Evolutionary conservation across 2,888 invertebrate genomes (phyloP), one percentile per base, ranked within the genome.

Genomic region (Ochropleura leucogaster): DNA sequence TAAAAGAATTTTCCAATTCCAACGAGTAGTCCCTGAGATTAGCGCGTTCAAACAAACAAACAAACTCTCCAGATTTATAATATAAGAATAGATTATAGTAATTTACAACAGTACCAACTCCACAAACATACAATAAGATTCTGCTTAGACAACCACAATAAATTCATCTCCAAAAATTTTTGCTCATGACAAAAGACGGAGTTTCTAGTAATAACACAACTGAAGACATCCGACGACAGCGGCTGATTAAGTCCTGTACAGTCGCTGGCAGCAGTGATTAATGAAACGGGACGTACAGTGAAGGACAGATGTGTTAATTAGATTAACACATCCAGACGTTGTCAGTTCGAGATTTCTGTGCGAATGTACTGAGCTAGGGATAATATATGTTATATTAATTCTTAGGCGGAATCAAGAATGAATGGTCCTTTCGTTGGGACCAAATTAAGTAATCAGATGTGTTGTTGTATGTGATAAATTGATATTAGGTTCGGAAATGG

Each of bases 261-360:
- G 83, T 68, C 74, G 74, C 71, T 70, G 85, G 86, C 88, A 86
- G 90, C 88, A 88, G 90, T 93, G 93, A 94, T 93, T 94, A 94
- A 94, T 94, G 93, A 89, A 90, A 90, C 89, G 83, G 83, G 87
- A 89, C 86, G 87, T 85, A 89, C 81, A 84, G 74, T 87, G 88
- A 88, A 89, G 90, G 91, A 90, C 92, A 91, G 91, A 90, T 90
- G 92, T 90, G 93, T 92, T 93, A 93, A 93, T 93, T 93, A 93
- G 90, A 93, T 92, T 89, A 89, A 89, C 91, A 89, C 90, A 86
- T 87, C 86, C 82, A 84, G 86, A 81, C 83, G 83, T 79, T 87
- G 86, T 89, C 87, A 86, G 74, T 85, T 87, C 84, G 88, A 87
- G 86, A 85, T 87, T 86, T 86, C 83, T 86, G 72, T 30, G 55